Percentiles rank a stretch among this genome's conserved stretches.
Conservation (phyloP, 2,888 invertebrate genomes). For the Agonopterix heracliana region DNA sequence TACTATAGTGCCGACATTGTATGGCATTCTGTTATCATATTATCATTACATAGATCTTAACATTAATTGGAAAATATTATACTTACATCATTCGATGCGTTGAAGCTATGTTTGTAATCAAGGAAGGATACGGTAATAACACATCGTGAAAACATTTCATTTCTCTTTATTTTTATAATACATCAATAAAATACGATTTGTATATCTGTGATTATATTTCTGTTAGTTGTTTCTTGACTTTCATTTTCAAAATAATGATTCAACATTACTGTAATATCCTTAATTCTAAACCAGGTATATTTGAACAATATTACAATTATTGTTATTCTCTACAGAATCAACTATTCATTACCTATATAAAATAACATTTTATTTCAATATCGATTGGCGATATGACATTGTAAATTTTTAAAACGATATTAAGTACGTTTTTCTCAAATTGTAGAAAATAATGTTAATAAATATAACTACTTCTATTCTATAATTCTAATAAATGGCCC, state of each 20-base stretch:
- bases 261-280: too few relatives aligned
- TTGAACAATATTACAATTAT: constrained; percentile 2
- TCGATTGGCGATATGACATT: too few relatives aligned
- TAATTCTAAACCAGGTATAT: too few relatives aligned
- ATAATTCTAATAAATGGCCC: constrained; percentile 29
- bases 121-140: constrained; percentile 11
- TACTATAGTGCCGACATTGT: too few relatives aligned
- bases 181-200: constrained; percentile 64
- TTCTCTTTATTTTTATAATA: constrained; percentile 42
- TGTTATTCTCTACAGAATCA: background rate
- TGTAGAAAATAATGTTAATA: background rate
- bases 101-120: too few relatives aligned
- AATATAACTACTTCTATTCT: constrained; percentile 1
- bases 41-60: too few relatives aligned
- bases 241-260: too few relatives aligned
- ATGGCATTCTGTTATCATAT: too few relatives aligned
- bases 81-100: too few relatives aligned
- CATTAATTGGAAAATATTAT: too few relatives aligned
- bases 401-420: too few relatives aligned
- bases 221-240: constrained; percentile 27
- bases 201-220: constrained; percentile 52
- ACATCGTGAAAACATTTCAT: constrained; percentile 25
- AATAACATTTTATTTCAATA: background rate
- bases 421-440: background rate
- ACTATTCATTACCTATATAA: background rate